Evolutionary conservation across 2,888 invertebrate genomes (phyloP).

Genomic region (Calliphora vomitoria): DNA sequence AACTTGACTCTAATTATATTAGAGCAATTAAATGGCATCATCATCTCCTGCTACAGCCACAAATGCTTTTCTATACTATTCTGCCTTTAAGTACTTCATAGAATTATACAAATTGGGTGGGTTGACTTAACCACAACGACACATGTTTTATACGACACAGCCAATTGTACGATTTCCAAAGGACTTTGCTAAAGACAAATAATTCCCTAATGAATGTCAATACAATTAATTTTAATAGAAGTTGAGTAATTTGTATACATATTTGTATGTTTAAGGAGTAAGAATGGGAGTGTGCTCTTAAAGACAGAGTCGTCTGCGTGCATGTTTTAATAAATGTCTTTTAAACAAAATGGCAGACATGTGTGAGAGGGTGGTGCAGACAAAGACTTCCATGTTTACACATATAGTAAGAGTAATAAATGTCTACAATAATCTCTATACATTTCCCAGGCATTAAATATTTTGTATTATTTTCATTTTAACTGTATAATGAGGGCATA

Average conservation of each 20-base stretch:
- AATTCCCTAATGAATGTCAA: constrained; percentile 72
- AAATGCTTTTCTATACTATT: constrained; percentile 1
- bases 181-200: constrained; percentile 43
- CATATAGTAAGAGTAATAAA: background rate
- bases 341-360: constrained; percentile 51
- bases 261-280: background rate
- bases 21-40: constrained; percentile 81
- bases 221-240: constrained; percentile 71
- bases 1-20: constrained; percentile 84
- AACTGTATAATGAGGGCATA: constrained; percentile 27
- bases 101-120: constrained; percentile 27
- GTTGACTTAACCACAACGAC: constrained; percentile 55
- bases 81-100: constrained; percentile 23
- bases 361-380: background rate
- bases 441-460: background rate
- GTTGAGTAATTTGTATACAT: constrained; percentile 56
- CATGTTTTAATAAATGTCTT: constrained; percentile 15
- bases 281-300: constrained; percentile 26
- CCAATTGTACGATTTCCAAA: constrained; percentile 59
- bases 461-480: background rate
- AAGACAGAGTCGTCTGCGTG: background rate
- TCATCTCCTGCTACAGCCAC: constrained; percentile 39
- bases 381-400: background rate
- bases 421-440: constrained; percentile 4
- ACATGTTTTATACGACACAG: constrained; percentile 46